Evolutionary conservation across 2,113 vertebrate genomes (phyloP).

Genomic region (Corythaixoides concolor): DNA sequence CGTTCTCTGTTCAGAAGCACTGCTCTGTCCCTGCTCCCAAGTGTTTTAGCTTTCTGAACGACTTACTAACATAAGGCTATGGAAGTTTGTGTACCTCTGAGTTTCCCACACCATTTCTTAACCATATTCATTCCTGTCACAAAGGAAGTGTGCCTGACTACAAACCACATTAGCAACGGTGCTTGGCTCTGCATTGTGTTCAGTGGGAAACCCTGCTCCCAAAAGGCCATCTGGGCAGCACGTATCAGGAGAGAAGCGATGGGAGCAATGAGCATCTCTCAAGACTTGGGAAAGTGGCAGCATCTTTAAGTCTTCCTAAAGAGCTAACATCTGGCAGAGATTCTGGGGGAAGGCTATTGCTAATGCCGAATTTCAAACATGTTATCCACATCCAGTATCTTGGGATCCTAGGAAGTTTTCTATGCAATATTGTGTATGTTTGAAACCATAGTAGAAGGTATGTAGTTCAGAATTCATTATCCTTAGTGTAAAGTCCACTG

Average conservation of each 20-base stretch:
- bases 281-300: not conserved
- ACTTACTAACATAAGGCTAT: not conserved
- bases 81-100: not conserved
- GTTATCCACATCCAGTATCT: not conserved
- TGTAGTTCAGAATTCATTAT: not conserved
- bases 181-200: slow-evolving; percentile 77
- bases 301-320: not conserved
- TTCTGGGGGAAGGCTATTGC: not conserved
- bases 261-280: not conserved
- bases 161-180: slow-evolving; percentile 78
- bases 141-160: slow-evolving; percentile 85
- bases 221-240: slow-evolving; percentile 85
- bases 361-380: not conserved
- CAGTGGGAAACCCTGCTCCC: slow-evolving; percentile 72
- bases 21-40: not conserved
- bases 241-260: not conserved
- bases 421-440: not conserved
- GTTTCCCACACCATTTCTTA: slow-evolving; percentile 80
- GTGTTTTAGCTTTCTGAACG: not conserved
- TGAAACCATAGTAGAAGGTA: not conserved
- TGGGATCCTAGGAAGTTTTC: not conserved
- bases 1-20: not conserved
- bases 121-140: slow-evolving; percentile 69
- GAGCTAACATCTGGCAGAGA: slow-evolving; percentile 68
- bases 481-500: not conserved